Evolutionary conservation across 2,797 vertebrate genomes (phyloP).

Genomic region (Falco cherrug): DNA sequence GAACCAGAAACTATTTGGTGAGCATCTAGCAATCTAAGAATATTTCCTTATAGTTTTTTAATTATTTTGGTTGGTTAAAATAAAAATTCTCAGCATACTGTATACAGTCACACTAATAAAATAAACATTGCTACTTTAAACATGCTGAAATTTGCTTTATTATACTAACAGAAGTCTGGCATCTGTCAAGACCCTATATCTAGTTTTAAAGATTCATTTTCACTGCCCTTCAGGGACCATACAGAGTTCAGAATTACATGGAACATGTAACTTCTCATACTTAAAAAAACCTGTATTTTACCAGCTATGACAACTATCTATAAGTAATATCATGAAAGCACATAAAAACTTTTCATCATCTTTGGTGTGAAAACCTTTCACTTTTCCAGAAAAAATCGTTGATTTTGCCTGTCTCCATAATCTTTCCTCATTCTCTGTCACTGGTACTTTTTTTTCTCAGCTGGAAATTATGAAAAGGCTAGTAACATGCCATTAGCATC

Average conservation of each 20-base stretch:
- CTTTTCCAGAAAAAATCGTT: neutral
- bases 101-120: neutral
- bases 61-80: neutral
- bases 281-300: neutral
- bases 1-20: neutral
- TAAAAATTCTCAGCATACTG: neutral
- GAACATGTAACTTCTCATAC: neutral
- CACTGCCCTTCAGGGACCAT: neutral
- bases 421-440: neutral
- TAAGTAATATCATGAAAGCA: neutral
- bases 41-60: neutral
- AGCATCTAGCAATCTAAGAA: neutral
- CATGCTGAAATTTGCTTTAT: neutral
- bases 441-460: neutral
- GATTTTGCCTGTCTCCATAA: neutral
- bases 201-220: neutral
- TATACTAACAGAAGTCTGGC: neutral
- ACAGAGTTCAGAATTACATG: neutral
- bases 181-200: neutral
- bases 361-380: neutral
- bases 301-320: neutral
- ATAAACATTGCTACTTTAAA: neutral
- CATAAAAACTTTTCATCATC: neutral
- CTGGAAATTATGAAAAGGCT: neutral
- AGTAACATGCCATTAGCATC: conserved; percentile 1